Evolutionary conservation across 2,797 vertebrate genomes (phyloP).

Genomic region (Onychomys torridus): DNA sequence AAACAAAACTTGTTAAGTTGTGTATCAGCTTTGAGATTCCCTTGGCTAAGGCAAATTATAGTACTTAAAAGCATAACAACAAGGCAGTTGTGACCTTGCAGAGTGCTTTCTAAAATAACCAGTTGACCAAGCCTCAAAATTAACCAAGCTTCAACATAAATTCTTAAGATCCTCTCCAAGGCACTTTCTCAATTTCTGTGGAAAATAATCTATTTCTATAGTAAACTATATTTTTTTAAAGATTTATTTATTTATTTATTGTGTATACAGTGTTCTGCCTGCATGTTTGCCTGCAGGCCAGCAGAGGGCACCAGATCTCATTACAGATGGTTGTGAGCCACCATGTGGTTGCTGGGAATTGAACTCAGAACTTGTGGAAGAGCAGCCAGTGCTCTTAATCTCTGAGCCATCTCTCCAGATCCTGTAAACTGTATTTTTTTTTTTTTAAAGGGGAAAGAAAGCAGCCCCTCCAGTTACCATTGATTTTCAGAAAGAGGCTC

Average conservation of each 20-base stretch:
- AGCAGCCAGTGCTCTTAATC: too few species aligned
- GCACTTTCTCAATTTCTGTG: slow-evolving; percentile 50
- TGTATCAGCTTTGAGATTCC: not conserved
- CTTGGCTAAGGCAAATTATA: slow-evolving; percentile 34
- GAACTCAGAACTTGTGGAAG: too few species aligned
- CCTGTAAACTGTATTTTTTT: slow-evolving; percentile 27
- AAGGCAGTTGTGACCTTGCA: not conserved
- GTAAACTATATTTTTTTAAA: slow-evolving; percentile 21
- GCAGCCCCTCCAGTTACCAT: not conserved
- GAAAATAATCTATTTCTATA: slow-evolving; percentile 44
- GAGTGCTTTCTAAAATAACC: slow-evolving; percentile 45
- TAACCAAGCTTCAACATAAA: slow-evolving; percentile 49
- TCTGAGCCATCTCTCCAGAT: too few species aligned
- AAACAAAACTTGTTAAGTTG: slow-evolving; percentile 44
- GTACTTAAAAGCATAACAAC: slow-evolving; percentile 47
- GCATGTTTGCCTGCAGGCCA: too few species aligned
- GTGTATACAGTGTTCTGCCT: too few species aligned
- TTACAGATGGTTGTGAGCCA: too few species aligned
- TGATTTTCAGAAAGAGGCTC: slow-evolving; percentile 23
- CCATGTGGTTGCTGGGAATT: too few species aligned
- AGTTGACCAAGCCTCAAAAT: slow-evolving; percentile 35
- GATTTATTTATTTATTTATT: too few species aligned
- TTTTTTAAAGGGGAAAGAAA: not conserved
- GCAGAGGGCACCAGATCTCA: too few species aligned
- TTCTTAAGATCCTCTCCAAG: slow-evolving; percentile 36